Evolutionary conservation across 2,888 invertebrate genomes (phyloP).

Genomic region (Philereme transversata): DNA sequence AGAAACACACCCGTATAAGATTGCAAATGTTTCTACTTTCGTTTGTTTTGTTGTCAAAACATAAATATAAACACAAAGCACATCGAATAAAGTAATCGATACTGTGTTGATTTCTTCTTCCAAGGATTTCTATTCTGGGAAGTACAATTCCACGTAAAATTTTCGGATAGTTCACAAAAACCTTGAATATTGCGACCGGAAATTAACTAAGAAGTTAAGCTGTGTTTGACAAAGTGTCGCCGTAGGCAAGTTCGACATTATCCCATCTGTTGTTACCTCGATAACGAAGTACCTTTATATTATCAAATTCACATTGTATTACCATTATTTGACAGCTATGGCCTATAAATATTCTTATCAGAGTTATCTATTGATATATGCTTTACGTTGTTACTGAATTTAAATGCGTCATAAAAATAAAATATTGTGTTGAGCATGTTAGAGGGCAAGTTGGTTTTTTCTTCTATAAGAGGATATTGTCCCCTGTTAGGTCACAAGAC

Average conservation of each 20-base stretch:
- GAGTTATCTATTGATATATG: slow-evolving; percentile 16
- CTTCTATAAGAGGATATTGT: slow-evolving; percentile 8
- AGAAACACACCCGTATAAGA: no score
- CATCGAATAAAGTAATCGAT: no score
- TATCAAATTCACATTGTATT: slow-evolving; percentile 13
- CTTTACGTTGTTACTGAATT: slow-evolving; percentile 3
- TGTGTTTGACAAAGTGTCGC: slow-evolving; percentile 1
- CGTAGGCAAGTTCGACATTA: background rate
- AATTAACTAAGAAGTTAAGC: slow-evolving; percentile 34
- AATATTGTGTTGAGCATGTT: background rate
- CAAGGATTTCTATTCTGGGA: background rate
- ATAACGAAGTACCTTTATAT: slow-evolving; percentile 5
- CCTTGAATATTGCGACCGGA: slow-evolving; percentile 42
- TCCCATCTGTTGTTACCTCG: background rate
- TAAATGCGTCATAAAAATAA: slow-evolving; percentile 12
- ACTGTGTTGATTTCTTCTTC: no score
- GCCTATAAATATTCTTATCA: slow-evolving; percentile 21
- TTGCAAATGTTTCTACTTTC: no score
- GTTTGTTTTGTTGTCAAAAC: no score
- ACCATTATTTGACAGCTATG: slow-evolving; percentile 29
- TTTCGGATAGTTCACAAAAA: background rate
- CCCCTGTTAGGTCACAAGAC: slow-evolving; percentile 1
- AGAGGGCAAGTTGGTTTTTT: slow-evolving; percentile 6
- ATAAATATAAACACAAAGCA: no score
- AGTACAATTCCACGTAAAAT: background rate